These are phyloP conservation scores for Vandiemenella viatica DNA, from an alignment of 2,888 invertebrate species.

Conservation along the genomic window DNA sequence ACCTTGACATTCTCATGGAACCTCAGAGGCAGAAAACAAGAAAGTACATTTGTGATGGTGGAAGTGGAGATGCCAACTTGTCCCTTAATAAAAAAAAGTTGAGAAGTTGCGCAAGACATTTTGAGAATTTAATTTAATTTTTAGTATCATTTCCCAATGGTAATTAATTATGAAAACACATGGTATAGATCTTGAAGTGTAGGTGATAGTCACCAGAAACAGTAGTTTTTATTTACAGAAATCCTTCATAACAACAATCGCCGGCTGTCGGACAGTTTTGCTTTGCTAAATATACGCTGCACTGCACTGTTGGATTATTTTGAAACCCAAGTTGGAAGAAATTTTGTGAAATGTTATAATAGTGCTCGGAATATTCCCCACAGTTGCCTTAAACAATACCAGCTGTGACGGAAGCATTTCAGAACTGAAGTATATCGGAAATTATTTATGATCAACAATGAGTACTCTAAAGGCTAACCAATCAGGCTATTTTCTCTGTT, in stretches of 20 bases:
- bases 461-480: background rate
- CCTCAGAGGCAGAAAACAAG: background rate
- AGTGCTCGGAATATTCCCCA: background rate
- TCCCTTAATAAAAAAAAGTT: background rate
- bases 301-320: too few species aligned
- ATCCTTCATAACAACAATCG: background rate
- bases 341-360: background rate
- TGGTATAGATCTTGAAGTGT: too few species aligned
- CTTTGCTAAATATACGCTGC: background rate
- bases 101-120: too few species aligned
- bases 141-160: too few species aligned
- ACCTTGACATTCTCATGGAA: background rate
- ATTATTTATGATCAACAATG: background rate
- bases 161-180: too few species aligned
- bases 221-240: background rate
- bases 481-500: background rate
- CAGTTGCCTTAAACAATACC: background rate
- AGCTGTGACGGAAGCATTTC: background rate
- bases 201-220: background rate
- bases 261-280: background rate
- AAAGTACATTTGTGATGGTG: background rate
- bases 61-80: constrained; percentile 3
- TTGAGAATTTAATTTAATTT: too few species aligned
- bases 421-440: background rate
- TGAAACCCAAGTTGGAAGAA: background rate